Base-by-base conservation (phyloP, 2,113 vertebrate species). In the Octodon degus region DNA sequence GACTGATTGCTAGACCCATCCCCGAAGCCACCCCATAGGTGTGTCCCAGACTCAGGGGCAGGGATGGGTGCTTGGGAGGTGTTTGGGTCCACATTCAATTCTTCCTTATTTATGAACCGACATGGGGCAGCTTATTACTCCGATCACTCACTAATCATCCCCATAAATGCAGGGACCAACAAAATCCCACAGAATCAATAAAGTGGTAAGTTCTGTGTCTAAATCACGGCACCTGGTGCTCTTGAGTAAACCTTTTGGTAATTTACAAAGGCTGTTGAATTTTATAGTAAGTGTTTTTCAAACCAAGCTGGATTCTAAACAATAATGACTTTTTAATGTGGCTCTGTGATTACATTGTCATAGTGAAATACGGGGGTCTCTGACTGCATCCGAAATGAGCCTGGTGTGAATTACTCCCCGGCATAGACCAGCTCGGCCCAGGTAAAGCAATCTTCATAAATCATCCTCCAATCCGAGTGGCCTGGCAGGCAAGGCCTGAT, bases 291-390 rank as follows among this genome's bases (percentile, higher is more conserved):
- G 99, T 99, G 99, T 99, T 99, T 99, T 99, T 99, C 99, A 99
- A 99, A 98, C 99, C 99, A 98, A 99, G 99, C 98, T 98, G 97
- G 98, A 99, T 99, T 99, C 99, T 99, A 99, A 99, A 99, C 99
- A 99, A 99, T 99, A 99, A 99, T 99, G 99, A 99, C 99, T 99
- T 99, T 99, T 99, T 99, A 99, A 99, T 99, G 99, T 98, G 99
- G 99, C 99, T 98, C 99, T 99, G 99, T 99, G 99, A 99, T 99
- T 99, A 99, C 99, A 99, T 99, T 99, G 99, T 99, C 99, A 99
- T 97, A 90, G 99, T 99, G 99, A 99, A 99, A 99, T 99, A 99
- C 98, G 98, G 98, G 94, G 98, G 98, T 96, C 99, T 99, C 98
- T 98, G 99, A 99, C 99, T 98, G 99, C 99, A 98, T 99, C 99